Base-by-base conservation (phyloP, 30 jellyfish, hydroid and myxozoan genomes). In the Rhopilema esculentum region DNA sequence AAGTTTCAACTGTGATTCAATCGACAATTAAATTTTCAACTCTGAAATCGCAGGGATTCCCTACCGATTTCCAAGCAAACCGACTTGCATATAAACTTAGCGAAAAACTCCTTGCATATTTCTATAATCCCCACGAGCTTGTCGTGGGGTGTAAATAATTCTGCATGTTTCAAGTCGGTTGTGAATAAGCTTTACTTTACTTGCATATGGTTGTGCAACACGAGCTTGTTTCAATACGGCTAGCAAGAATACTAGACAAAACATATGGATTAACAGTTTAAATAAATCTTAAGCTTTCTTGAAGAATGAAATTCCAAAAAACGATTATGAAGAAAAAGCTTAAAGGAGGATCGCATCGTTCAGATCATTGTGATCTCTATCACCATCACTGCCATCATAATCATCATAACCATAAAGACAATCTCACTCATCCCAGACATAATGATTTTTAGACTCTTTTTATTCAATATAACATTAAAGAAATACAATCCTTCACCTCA, bases 1-100 rank as follows among this genome's bases (percentile, higher is more conserved):
- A 72, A 22, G n/a, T 27, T 68, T 40, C 78, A 0, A 84, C 86
- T 82, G 84, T 57, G 85, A 69, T 29, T 71, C 52, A 53, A 62
- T 62, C 63, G 61, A n/a, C 65, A 62, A 17, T 48, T 64, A 50
- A 32, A 62, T 26, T 32, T 53, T 53, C 22, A 49, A n/a, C 66
- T 77, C 63, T 53, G 30, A 32, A 19, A 29, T 26, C 53, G 63
- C 76, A 33, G 69, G 50, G 89, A 79, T 28, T 1, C 7, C 77
- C 77, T n/a, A 77, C 88, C 18, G 77, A 40, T 40, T 2, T 40
- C 57, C 57, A 40, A 40, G 57, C 57, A 40, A 40, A 40, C 57
- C 57, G 57, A 40, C 57, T 40, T 12, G 57, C 57, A 12, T 12
- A 40, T 12, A 40, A 40, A 6, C 57, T 12, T n/a, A 2, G 57